Evolutionary conservation across 2,888 invertebrate species (phyloP).

Genomic region (Prosopocoilus inquinatus): DNA sequence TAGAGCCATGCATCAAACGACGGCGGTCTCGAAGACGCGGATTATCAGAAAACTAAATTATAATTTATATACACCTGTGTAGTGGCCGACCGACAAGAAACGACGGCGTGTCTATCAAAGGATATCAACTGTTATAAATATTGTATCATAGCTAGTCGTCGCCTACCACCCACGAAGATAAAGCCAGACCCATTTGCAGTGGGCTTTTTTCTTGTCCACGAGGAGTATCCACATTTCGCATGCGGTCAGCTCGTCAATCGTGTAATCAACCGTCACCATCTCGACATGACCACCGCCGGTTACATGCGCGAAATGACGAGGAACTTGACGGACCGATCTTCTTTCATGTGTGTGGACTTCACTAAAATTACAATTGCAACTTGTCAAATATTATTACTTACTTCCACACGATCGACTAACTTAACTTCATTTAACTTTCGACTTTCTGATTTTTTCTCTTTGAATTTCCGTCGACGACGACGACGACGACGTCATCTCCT

Average conservation of each 20-base stretch:
- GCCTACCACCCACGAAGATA: conserved; percentile 43
- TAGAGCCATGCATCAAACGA: conserved; percentile 43
- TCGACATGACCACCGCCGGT: conserved; percentile 45
- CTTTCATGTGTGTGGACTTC: conserved; percentile 16
- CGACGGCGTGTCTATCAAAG: conserved; percentile 39
- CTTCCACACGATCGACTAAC: too few relatives aligned
- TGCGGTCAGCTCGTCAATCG: conserved; percentile 46
- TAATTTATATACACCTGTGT: conserved; percentile 40
- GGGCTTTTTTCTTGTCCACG: conserved; percentile 10
- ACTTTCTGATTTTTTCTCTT: too few relatives aligned
- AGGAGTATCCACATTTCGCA: conserved; percentile 39
- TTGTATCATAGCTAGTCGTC: conserved; percentile 42
- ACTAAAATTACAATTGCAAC: conserved; percentile 7
- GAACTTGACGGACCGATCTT: conserved; percentile 33
- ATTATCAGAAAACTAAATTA: conserved; percentile 47
- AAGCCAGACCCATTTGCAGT: conserved; percentile 34
- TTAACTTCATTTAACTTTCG: too few relatives aligned
- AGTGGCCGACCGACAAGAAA: conserved; percentile 32
- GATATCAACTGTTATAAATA: conserved; percentile 46
- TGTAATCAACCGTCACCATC: conserved; percentile 48
- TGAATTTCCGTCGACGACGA: too few relatives aligned
- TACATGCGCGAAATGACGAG: conserved; percentile 43
- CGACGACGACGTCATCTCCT: too few relatives aligned
- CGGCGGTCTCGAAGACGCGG: conserved; percentile 23
- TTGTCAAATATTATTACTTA: conserved; percentile 6